Evolutionary conservation across 2,113 vertebrate species (phyloP), one percentile per base, ranked within the genome.

Genomic region (Lathamus discolor): DNA sequence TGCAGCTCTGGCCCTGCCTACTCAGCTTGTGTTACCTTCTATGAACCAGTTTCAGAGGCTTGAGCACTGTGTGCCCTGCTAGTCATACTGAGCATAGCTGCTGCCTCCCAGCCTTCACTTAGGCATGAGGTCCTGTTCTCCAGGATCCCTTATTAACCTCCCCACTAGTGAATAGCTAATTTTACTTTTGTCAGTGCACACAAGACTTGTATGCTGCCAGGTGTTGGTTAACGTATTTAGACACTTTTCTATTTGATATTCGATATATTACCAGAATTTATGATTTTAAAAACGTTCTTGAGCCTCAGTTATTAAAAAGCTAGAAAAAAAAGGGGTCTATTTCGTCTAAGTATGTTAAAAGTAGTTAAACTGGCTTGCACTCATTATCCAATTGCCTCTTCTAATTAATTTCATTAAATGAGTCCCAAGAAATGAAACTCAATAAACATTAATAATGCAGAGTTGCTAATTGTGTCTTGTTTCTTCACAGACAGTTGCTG

Each of bases 401-500:
- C 66, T 54, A 67, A 54, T 81, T 73, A 6, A 39, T 83, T 63
- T 78, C 29, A 55, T 78, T 15, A 63, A 44, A 24, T n/a, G 10
- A 44, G 14, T 88, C 64, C 37, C 2, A 6, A 55, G n/a, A 83
- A 81, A 43, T 5, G 10, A 49, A 85, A 76, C 37, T 85, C 37
- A 33, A 23, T 78, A 62, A 76, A 74, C 33, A 10, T 43, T 35
- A 90, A 39, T 62, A 55, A 41, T 15, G 20, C 51, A 73, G 19
- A 25, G 11, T 62, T 83, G 51, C 35, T 80, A 31, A 80, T 74
- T 68, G 51, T 66, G 51, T 68, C 33, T 33, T 91, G 33, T 92
- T 92, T 89, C 80, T 90, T 97, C 92, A 18, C 97, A 99, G 99
- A 99, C 98, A 2, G 97, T 98, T 29, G 99, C 99, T 7, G 98